Percentiles rank a stretch among this genome's conserved stretches.
Evolutionary conservation across 2,113 vertebrate genomes (phyloP).

Genomic region (Pituophis catenifer): DNA sequence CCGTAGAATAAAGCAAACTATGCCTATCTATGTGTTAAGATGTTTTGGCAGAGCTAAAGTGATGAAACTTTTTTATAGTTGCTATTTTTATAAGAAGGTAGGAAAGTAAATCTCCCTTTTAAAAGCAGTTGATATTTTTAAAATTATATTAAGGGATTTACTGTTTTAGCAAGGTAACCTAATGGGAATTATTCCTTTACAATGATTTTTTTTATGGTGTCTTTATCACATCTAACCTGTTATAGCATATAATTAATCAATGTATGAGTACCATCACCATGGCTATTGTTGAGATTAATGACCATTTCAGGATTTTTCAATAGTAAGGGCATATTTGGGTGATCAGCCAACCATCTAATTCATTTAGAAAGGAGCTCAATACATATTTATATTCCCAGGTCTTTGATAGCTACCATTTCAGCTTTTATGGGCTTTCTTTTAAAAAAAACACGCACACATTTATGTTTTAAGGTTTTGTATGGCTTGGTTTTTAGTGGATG

Average conservation of each 20-base stretch:
- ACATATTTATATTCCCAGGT: background rate
- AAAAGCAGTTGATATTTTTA: background rate
- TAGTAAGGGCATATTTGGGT: background rate
- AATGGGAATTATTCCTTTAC: background rate
- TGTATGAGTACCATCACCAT: background rate
- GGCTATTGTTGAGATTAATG: background rate
- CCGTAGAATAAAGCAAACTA: background rate
- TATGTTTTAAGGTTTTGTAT: background rate
- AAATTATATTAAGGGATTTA: conserved; percentile 1
- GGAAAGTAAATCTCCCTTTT: background rate
- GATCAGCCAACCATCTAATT: background rate
- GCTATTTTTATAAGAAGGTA: background rate
- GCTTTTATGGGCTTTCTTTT: background rate
- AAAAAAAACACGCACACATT: background rate
- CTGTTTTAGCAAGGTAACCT: background rate
- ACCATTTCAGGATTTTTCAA: background rate
- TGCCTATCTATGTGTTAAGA: no score
- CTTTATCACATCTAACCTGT: background rate
- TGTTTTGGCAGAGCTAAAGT: background rate
- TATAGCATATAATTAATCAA: background rate
- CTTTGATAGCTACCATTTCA: background rate
- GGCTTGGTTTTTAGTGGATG: background rate
- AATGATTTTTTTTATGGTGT: background rate
- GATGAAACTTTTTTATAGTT: background rate
- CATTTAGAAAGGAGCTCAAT: background rate